Evolutionary conservation across 2,888 invertebrate genomes (phyloP), one percentile per base, ranked within the genome.

Genomic region (Pardosa pseudoannulata): DNA sequence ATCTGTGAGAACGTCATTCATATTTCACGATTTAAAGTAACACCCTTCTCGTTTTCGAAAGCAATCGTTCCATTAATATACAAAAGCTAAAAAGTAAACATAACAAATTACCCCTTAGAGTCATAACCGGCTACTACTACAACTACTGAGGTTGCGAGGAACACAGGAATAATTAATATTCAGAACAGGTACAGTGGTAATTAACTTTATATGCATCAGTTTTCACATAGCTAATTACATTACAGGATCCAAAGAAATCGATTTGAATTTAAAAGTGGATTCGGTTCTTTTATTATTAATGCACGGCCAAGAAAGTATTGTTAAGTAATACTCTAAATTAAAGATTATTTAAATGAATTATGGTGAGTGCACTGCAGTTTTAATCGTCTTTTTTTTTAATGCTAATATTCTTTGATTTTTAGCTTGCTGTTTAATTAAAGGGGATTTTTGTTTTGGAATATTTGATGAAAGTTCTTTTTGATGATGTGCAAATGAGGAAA

Each of bases 131-230:
- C 1, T 11, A 6, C 46, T 2, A 16, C 16, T 46, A 16, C 1
- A 46, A 6, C 46, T 2, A 16, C 16, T 46, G 46, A 46, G 11
- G 16, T 16, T 46, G n/a, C 46, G 16, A 46, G 46, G 46, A 16
- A 62, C 27, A 62, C 27, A 27, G 62, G 16, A 62, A 62, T 27
- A 62, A 62, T 62, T 62, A 62, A 27, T 62, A 62, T 62, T 62
- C 62, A 62, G 27, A 23, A 23, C 27, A 62, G 62, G 62, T 27
- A 62, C 6, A 27, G 23, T 62, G 28, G 62, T 27, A 62, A 62
- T 62, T 62, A 62, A 27, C 62, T 62, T 62, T 62, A 16, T 23
- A 62, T 62, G 62, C 62, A 62, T 28, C 9, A 7, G 62, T 62
- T 62, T 46, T 62, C 28, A 6, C 62, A 11, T 28, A 27, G 62